Base-by-base conservation (phyloP, 2,888 invertebrate species). In the Uropetala carovei region DNA sequence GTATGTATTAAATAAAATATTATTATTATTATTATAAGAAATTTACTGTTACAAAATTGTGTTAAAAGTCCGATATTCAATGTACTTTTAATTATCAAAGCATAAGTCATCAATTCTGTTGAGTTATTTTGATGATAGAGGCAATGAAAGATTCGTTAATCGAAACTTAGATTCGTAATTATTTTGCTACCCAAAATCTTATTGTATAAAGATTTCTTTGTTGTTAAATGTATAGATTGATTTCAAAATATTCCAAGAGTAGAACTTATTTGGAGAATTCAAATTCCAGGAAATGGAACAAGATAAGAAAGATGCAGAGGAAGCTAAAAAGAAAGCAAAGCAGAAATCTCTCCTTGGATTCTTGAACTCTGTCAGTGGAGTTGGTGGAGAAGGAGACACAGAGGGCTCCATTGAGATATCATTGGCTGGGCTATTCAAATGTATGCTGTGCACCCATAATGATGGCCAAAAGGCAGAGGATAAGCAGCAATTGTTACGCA, bases 371-470 rank as follows among this genome's bases (percentile, higher is more conserved):
- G 91, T 92, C 43, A 60, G 92, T 14, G 93, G 93, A 0, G 93
- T 93, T 9, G 92, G 93, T 43, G 93, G 93, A 22, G 92, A 92
- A 16, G 93, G 94, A 27, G 94, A 95, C 92, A 95, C 95, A 58
- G 95, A 95, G 92, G 96, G 96, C 0, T 95, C 95, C 0, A 94
- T 96, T 18, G 96, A 96, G 93, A 95, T 96, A 93, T 96, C 96
- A 0, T 94, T 96, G 82, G 95, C 95, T 14, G 96, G 96, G 60
- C 94, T 96, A 0, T 96, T 96, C 94, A 96, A 95, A 93, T 95
- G 96, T 92, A 95, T 96, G 94, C 95, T 95, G 22, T 96, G 96
- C 93, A 95, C 96, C 0, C 95, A 95, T 93, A 95, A 95, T 11
- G 95, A 95, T 93, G 94, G 95, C 0, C 27, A 89, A 22, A 89